Evolutionary conservation across 2,113 vertebrate species (phyloP).

Genomic region (Plestiodon gilberti): DNA sequence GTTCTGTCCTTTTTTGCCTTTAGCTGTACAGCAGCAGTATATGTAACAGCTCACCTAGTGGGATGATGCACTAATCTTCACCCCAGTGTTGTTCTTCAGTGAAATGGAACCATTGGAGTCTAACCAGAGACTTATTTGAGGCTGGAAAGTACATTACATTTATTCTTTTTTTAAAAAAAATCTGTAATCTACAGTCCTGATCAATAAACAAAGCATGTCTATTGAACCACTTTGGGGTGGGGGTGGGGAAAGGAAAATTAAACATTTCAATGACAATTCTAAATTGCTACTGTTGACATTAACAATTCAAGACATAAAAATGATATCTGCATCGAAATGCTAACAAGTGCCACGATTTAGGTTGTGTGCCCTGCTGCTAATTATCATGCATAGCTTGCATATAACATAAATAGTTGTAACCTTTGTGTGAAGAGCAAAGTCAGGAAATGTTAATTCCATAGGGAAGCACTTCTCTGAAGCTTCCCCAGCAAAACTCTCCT

Average conservation of each 20-base stretch:
- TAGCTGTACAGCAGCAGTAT: background rate
- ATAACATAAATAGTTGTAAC: conserved; percentile 73
- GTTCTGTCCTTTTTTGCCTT: conserved; percentile 25
- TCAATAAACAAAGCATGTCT: conserved; percentile 33
- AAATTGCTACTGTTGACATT: conserved; percentile 67
- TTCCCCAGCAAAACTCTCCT: conserved; percentile 49
- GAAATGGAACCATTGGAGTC: conserved; percentile 1
- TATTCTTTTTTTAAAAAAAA: conserved; percentile 20
- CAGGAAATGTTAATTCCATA: conserved; percentile 73
- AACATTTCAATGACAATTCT: conserved; percentile 55
- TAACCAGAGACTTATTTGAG: conserved; percentile 16
- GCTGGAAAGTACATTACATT: conserved; percentile 21
- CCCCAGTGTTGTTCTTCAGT: conserved; percentile 49
- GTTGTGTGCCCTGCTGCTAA: conserved; percentile 62
- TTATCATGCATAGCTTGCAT: conserved; percentile 68
- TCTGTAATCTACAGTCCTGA: conserved; percentile 33
- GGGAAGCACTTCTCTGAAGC: conserved; percentile 63
- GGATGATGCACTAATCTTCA: background rate
- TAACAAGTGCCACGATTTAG: conserved; percentile 63
- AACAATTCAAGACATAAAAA: conserved; percentile 70
- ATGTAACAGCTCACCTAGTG: conserved; percentile 43
- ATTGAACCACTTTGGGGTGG: background rate
- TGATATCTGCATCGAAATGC: conserved; percentile 65
- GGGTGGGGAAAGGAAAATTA: conserved; percentile 42
- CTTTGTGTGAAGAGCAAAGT: conserved; percentile 76